Percentiles rank a stretch among this genome's conserved stretches.
phyloP scores from a whole-genome alignment of 2,113 vertebrate species.

The Climacteris rufus region DNA sequence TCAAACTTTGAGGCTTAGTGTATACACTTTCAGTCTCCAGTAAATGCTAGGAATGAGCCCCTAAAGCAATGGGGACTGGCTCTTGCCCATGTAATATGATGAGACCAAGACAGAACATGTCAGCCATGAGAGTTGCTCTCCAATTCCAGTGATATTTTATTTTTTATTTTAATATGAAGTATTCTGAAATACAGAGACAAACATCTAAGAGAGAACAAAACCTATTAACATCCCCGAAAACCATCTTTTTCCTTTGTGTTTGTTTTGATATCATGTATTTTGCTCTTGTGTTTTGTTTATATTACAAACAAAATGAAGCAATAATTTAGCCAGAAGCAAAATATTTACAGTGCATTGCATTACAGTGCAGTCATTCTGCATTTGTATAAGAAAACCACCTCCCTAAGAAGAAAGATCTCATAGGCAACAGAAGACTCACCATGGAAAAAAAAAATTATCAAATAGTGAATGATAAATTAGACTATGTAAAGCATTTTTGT shows the following conservation, averaged over 20 bases:
- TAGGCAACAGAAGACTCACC: rapidly evolving
- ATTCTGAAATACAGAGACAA: neutral
- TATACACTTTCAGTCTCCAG: neutral
- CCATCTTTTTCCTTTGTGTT: neutral
- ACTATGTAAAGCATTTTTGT: neutral
- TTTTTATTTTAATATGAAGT: neutral
- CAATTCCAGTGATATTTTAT: neutral
- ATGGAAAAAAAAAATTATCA: neutral
- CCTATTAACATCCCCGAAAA: neutral
- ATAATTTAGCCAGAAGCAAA: neutral
- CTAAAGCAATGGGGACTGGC: neutral
- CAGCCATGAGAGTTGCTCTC: neutral
- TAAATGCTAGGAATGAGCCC: neutral
- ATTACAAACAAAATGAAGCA: neutral
- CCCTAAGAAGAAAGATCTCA: neutral
- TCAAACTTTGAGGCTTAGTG: neutral
- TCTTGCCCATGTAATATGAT: neutral
- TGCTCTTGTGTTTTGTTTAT: neutral
- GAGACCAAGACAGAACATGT: neutral
- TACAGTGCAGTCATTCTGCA: too few relatives aligned
- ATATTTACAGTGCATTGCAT: conserved; percentile 8
- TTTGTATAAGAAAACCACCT: neutral
- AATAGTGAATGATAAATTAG: neutral
- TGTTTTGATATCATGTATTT: neutral
- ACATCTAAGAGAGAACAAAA: neutral